Evolutionary conservation across 2,797 vertebrate species (phyloP).

Genomic region (Lepidocolaptes lacrymiger): DNA sequence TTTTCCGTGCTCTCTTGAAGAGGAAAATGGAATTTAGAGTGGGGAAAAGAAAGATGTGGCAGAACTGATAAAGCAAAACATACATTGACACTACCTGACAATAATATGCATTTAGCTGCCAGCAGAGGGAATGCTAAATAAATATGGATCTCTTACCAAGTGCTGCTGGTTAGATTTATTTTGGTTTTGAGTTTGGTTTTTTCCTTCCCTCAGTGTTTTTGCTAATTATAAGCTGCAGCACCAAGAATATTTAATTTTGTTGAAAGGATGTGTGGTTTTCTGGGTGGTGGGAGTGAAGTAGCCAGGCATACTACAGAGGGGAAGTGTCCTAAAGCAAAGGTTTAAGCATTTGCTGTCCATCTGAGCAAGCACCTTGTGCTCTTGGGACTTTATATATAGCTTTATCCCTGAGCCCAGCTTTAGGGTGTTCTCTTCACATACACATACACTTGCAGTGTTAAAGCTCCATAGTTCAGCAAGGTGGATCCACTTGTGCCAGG

Average conservation of each 20-base stretch:
- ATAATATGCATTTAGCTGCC: neutral
- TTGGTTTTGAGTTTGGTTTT: neutral
- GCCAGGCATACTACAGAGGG: neutral
- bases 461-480: neutral
- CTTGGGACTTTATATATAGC: neutral
- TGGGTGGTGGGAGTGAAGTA: neutral
- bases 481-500: neutral
- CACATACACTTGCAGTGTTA: neutral
- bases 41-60: slow-evolving; percentile 6
- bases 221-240: neutral
- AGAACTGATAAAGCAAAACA: slow-evolving; percentile 28
- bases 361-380: neutral
- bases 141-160: neutral
- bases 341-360: neutral
- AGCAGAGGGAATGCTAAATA: neutral
- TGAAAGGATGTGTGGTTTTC: neutral
- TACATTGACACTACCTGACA: neutral
- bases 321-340: neutral
- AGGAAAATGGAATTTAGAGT: slow-evolving; percentile 1
- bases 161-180: slow-evolving; percentile 9
- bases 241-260: slow-evolving; percentile 8
- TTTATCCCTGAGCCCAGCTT: neutral
- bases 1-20: neutral
- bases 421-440: neutral
- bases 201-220: neutral